A percentile compares a stretch with the other conserved stretches of the same genome.
Evolutionary conservation across 2,113 vertebrate species (phyloP).

Genomic region (Galeopterus variegatus): DNA sequence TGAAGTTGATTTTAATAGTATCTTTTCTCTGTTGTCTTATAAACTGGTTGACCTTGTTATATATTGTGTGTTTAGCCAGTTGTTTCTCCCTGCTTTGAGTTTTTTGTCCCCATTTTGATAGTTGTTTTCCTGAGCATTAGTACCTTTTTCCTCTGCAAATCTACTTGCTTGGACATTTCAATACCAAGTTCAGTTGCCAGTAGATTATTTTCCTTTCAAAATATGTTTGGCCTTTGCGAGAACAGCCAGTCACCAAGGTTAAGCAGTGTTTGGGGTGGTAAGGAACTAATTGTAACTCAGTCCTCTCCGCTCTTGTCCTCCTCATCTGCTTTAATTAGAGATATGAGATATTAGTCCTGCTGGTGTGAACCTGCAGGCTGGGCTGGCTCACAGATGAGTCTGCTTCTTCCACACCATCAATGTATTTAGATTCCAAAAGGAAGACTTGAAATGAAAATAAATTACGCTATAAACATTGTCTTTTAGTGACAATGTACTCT

Average conservation of each 20-base stretch:
- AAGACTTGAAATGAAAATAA: slow-evolving; percentile 42
- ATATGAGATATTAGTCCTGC: not conserved
- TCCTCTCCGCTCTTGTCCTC: not conserved
- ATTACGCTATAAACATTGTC: not conserved
- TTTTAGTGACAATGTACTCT: slow-evolving; percentile 12
- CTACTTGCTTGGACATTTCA: not conserved
- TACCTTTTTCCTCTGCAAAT: not conserved
- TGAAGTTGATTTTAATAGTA: not conserved
- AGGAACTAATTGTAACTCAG: not conserved
- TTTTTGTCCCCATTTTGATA: slow-evolving; percentile 10
- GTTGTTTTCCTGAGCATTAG: not conserved
- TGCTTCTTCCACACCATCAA: not conserved
- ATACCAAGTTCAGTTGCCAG: not conserved
- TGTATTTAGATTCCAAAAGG: not conserved
- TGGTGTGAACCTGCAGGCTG: not conserved
- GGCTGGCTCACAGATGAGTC: not conserved
- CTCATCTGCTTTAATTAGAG: not conserved
- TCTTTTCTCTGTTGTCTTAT: not conserved
- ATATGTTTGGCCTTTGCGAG: not conserved
- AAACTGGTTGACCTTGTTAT: not conserved
- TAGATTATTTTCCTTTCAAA: not conserved
- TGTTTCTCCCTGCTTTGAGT: not conserved
- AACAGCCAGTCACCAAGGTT: not conserved
- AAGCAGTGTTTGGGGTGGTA: not conserved
- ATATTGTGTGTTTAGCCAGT: not conserved